phyloP scores from a whole-genome alignment of 2,797 vertebrate species.

The Etheostoma perlongum region DNA sequence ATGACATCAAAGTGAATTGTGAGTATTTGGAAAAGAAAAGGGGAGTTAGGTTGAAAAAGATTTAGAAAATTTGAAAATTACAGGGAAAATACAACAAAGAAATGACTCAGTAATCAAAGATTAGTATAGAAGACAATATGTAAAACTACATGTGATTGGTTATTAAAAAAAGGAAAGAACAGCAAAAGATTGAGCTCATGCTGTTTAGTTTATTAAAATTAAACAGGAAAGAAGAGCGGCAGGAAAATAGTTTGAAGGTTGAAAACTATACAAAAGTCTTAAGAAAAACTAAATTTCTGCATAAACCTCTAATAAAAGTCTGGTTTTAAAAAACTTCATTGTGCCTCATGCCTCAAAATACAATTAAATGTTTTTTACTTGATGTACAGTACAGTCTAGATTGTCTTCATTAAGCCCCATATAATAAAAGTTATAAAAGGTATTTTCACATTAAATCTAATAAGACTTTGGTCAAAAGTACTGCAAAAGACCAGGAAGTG shows the following conservation, averaged over 20 bases:
- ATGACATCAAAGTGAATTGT: not conserved
- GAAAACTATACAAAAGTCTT: not conserved
- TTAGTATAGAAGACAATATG: not conserved
- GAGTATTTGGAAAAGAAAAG: constrained; percentile 2
- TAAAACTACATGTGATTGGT: not conserved
- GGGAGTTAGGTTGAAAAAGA: not conserved
- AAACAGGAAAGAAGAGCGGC: not conserved
- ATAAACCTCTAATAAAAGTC: not conserved
- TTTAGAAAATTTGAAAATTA: not conserved
- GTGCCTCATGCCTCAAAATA: not conserved
- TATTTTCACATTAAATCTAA: not conserved
- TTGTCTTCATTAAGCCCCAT: not conserved
- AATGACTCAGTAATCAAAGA: not conserved
- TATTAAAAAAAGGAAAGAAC: not conserved
- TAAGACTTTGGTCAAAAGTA: not conserved
- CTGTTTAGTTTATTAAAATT: constrained; percentile 1
- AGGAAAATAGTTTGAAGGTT: not conserved
- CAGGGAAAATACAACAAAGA: not conserved
- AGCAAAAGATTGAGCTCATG: not conserved
- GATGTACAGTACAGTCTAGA: not conserved
- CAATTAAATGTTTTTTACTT: not conserved
- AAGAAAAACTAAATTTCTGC: not conserved
- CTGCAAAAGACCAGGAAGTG: not conserved
- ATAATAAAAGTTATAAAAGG: not conserved
- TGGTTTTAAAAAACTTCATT: not conserved